phyloP scores from a whole-genome alignment of 2,888 invertebrate species.

The Gryllus longicercus region DNA sequence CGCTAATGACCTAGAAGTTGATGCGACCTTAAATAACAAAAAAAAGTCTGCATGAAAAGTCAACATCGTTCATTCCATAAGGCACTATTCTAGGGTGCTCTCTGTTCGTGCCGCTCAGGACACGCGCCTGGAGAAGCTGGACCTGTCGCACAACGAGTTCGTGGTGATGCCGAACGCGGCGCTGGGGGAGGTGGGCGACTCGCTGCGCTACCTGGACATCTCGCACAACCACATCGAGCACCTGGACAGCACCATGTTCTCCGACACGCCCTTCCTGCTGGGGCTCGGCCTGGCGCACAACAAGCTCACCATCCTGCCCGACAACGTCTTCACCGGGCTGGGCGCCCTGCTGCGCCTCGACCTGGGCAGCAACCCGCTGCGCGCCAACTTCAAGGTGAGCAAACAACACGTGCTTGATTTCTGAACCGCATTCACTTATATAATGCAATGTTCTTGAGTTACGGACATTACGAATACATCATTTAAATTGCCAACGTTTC shows the following conservation, averaged over 20 bases:
- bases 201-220: slow-evolving; percentile 43
- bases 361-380: slow-evolving; percentile 43
- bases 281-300: slow-evolving; percentile 44
- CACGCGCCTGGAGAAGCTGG: slow-evolving; percentile 39
- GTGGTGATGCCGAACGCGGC: slow-evolving; percentile 40
- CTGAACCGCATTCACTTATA: no score
- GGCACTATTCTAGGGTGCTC: no score
- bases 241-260: slow-evolving; percentile 45
- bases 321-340: slow-evolving; percentile 45
- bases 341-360: slow-evolving; percentile 42
- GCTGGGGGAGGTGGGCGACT: slow-evolving; percentile 37
- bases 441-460: no score
- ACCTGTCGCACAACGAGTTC: slow-evolving; percentile 42
- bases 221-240: slow-evolving; percentile 45
- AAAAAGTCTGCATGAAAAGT: no score
- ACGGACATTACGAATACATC: no score
- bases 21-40: no score
- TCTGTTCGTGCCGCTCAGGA: slow-evolving; percentile 6
- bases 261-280: slow-evolving; percentile 42
- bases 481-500: no score
- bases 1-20: no score
- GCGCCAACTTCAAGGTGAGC: slow-evolving; percentile 44
- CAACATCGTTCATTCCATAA: no score
- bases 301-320: slow-evolving; percentile 44
- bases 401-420: no score